phyloP scores from a whole-genome alignment of 2,797 vertebrate genomes.

The Anabas testudineus region DNA sequence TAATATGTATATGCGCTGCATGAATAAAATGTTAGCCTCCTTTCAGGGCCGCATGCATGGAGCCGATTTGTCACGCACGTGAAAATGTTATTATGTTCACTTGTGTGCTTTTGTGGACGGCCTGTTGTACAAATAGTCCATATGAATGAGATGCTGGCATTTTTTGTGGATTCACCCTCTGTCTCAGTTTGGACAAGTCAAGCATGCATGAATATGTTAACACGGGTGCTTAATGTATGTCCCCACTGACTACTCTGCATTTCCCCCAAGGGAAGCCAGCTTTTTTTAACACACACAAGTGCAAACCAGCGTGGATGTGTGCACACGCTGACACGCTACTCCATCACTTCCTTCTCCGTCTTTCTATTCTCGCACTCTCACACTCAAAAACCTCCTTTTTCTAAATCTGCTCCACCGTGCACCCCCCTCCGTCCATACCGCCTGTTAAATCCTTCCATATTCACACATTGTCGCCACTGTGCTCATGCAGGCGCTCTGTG shows the following conservation, averaged over 20 bases:
- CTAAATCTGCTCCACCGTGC: constrained; percentile 42
- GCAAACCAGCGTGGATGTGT: constrained; percentile 29
- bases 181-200: constrained; percentile 41
- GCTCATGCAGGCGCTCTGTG: constrained; percentile 59
- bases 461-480: constrained; percentile 68
- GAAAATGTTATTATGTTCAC: constrained; percentile 29
- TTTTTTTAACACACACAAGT: constrained; percentile 33
- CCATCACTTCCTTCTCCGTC: constrained; percentile 25
- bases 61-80: constrained; percentile 28
- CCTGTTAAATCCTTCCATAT: constrained; percentile 69
- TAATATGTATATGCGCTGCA: constrained; percentile 21
- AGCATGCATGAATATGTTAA: constrained; percentile 51
- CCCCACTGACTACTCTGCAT: constrained; percentile 34
- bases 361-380: constrained; percentile 47
- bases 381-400: constrained; percentile 46
- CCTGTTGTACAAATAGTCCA: constrained; percentile 34
- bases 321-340: constrained; percentile 41
- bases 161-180: constrained; percentile 30
- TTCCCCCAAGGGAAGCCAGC: constrained; percentile 31
- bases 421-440: constrained; percentile 30
- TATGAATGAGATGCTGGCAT: constrained; percentile 52
- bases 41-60: constrained; percentile 2
- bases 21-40: constrained; percentile 47
- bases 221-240: constrained; percentile 56
- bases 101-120: constrained; percentile 25